Conservation (phyloP, 2,888 invertebrate genomes). For the Xanthostigma xanthostigma region DNA sequence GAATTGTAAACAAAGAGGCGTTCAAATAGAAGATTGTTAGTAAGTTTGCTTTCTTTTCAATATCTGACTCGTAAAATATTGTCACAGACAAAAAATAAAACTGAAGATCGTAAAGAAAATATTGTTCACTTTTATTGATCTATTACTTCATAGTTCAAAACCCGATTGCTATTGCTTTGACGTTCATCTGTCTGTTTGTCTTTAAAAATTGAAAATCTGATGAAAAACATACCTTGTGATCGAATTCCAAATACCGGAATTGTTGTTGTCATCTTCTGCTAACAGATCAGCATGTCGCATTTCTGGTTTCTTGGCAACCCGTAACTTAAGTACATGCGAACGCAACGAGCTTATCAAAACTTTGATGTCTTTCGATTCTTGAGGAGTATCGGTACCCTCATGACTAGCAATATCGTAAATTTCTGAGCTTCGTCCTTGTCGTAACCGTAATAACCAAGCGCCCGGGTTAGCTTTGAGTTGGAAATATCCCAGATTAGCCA, state of each 20-base stretch:
- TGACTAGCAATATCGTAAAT: slow-evolving; percentile 86
- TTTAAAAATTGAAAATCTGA: no score
- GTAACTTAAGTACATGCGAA: slow-evolving; percentile 81
- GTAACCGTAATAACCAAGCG: slow-evolving; percentile 75
- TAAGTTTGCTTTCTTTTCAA: no score
- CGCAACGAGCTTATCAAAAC: slow-evolving; percentile 70
- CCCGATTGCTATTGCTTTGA: neutral
- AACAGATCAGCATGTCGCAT: slow-evolving; percentile 76
- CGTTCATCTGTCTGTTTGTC: neutral
- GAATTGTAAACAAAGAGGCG: no score
- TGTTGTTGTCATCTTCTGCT: slow-evolving; percentile 55
- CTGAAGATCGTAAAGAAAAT: no score
- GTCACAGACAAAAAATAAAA: no score
- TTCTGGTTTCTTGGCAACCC: slow-evolving; percentile 81
- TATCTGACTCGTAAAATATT: no score
- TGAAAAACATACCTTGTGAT: slow-evolving; percentile 58
- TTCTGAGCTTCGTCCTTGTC: slow-evolving; percentile 87
- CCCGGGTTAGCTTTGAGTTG: slow-evolving; percentile 97
- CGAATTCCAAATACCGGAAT: slow-evolving; percentile 82
- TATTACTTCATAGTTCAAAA: no score
- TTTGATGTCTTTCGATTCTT: slow-evolving; percentile 54
- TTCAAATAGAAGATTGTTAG: no score
- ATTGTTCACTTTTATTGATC: no score
- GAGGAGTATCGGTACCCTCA: slow-evolving; percentile 59
- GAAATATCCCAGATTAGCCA: slow-evolving; percentile 99